phyloP scores from a whole-genome alignment of 1,140 invertebrate genomes.

The Achroia grisella region DNA sequence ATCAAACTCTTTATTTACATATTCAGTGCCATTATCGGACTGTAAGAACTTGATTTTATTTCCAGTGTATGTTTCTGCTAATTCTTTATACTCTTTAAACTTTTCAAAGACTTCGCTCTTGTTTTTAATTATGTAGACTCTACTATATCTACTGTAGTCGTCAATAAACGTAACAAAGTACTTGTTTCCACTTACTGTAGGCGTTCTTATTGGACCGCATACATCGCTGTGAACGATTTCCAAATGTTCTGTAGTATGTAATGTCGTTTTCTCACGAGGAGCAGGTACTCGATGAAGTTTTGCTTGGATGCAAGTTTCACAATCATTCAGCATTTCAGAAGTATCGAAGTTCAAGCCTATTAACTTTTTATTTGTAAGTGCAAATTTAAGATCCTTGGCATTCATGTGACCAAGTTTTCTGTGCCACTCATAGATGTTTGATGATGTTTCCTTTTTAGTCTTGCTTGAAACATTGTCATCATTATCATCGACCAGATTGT shows the following conservation, averaged over 20 bases:
- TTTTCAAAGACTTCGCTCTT: constrained; percentile 44
- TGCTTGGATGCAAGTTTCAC: not conserved
- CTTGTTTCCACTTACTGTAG: too few relatives aligned
- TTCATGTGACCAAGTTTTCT: not conserved
- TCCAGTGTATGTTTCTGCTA: constrained; percentile 15
- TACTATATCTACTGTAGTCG: constrained; percentile 30
- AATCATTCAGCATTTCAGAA: not conserved
- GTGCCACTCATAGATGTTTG: too few relatives aligned
- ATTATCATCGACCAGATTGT: too few relatives aligned
- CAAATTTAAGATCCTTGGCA: not conserved
- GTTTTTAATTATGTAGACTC: constrained; percentile 43
- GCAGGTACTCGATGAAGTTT: not conserved
- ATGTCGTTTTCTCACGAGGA: not conserved
- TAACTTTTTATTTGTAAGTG: not conserved
- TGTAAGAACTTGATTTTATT: constrained; percentile 6
- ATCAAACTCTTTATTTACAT: constrained; percentile 3
- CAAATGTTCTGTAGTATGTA: not conserved
- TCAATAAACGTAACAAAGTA: too few relatives aligned
- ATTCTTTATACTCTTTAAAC: too few relatives aligned
- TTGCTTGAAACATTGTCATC: too few relatives aligned
- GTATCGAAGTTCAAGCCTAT: not conserved
- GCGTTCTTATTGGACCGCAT: too few relatives aligned
- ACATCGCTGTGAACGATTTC: too few relatives aligned
- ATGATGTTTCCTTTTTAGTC: too few relatives aligned
- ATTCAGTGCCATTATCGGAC: constrained; percentile 11